A percentile compares a stretch with the other conserved stretches of the same genome.
Evolutionary conservation across 2,797 vertebrate species (phyloP).

Genomic region (Acipenser oxyrinchus): DNA sequence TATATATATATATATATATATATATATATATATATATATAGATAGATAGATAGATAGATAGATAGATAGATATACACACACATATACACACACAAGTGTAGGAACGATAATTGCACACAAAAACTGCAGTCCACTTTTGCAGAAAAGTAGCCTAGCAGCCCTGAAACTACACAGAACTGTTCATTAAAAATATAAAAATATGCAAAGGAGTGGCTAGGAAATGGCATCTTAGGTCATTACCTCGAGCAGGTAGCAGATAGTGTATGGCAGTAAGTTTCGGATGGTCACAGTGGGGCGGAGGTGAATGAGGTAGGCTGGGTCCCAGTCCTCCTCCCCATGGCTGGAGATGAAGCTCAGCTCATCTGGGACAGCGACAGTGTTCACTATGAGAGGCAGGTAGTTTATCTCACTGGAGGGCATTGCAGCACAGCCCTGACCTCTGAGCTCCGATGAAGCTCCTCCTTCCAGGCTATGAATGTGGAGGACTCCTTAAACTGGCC

Average conservation of each 20-base stretch:
- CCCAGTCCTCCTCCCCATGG: conserved; percentile 73
- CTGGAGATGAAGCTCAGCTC: conserved; percentile 65
- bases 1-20: too few relatives aligned
- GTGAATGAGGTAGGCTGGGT: conserved; percentile 89
- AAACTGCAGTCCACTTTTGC: conserved; percentile 9
- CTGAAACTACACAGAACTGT: conserved; percentile 4
- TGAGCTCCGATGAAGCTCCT: conserved; percentile 75
- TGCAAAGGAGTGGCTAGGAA: neutral
- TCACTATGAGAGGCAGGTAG: conserved; percentile 75
- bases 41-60: too few relatives aligned
- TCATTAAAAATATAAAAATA: neutral
- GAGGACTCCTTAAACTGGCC: conserved; percentile 64
- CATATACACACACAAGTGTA: neutral
- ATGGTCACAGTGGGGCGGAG: conserved; percentile 75
- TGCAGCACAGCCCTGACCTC: conserved; percentile 65
- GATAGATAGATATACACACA: too few relatives aligned
- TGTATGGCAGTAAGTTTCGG: conserved; percentile 84
- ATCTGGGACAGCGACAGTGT: conserved; percentile 71
- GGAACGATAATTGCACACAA: neutral
- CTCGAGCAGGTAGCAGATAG: conserved; percentile 81
- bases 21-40: too few relatives aligned
- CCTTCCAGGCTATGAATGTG: conserved; percentile 83
- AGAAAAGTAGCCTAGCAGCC: conserved; percentile 5
- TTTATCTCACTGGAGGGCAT: conserved; percentile 60
- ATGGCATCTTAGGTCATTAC: conserved; percentile 37